Percentiles rank a stretch among this genome's conserved stretches.
phyloP scores from a whole-genome alignment of 2,888 invertebrate species.

The Drosophila robusta region DNA sequence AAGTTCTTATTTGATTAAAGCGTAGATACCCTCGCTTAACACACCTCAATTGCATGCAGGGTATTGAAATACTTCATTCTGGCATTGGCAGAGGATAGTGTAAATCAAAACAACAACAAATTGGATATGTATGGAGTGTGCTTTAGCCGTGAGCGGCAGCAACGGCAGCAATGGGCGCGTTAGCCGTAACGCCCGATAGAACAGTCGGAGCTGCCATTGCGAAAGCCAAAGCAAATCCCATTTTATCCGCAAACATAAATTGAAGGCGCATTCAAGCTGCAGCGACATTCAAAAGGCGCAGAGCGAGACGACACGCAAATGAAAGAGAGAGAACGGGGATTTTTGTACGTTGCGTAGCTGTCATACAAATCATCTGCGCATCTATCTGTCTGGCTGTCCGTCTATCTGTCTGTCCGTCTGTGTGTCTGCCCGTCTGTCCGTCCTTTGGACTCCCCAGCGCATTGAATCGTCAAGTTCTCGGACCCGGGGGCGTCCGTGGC shows the following conservation, averaged over 20 bases:
- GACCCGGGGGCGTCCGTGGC: conserved; percentile 4
- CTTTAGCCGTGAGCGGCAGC: conserved; percentile 32
- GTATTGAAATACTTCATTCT: conserved; percentile 33
- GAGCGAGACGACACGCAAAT: neutral
- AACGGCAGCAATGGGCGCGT: conserved; percentile 37
- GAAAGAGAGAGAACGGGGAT: neutral
- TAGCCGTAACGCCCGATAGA: conserved; percentile 48
- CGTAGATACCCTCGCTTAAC: neutral
- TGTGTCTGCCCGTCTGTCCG: conserved; percentile 10
- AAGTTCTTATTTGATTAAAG: neutral
- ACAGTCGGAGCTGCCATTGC: conserved; percentile 51
- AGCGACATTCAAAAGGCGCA: conserved; percentile 44
- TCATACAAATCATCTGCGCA: conserved; percentile 75
- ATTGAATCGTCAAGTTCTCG: conserved; percentile 69
- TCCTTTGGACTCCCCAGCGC: conserved; percentile 33
- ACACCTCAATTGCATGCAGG: conserved; percentile 4
- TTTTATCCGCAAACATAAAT: conserved; percentile 81
- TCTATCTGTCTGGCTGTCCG: conserved; percentile 21
- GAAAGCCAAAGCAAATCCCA: conserved; percentile 72
- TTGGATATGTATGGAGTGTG: conserved; percentile 66
- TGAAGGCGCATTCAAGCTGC: conserved; percentile 74
- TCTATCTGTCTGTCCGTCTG: conserved; percentile 2
- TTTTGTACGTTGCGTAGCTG: conserved; percentile 61
- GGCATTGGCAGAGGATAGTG: conserved; percentile 50
- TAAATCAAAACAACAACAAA: conserved; percentile 78